Conservation (phyloP, 2,113 vertebrate genomes). For the Xiphorhynchus elegans region DNA sequence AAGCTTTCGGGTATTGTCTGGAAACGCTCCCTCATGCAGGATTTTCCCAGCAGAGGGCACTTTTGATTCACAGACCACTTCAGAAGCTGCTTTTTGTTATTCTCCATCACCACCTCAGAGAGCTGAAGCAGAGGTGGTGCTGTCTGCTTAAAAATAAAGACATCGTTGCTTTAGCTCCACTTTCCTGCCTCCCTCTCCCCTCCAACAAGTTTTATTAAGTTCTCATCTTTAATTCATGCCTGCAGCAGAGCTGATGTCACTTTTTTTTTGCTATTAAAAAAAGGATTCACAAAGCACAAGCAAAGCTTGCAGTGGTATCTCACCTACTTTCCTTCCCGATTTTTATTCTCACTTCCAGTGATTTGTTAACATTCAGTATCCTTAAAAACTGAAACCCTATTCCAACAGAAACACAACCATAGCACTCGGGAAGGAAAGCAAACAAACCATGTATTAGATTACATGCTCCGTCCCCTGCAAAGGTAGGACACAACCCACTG, state of each 20-base stretch:
- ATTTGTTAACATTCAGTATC: conserved; percentile 39
- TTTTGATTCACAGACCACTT: conserved; percentile 53
- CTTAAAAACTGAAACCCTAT: neutral
- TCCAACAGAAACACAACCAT: neutral
- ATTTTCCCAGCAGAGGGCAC: conserved; percentile 72
- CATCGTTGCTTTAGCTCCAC: conserved; percentile 8
- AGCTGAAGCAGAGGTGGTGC: conserved; percentile 72
- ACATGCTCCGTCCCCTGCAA: neutral
- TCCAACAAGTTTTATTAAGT: conserved; percentile 73
- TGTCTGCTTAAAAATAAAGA: conserved; percentile 75
- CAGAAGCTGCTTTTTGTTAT: neutral
- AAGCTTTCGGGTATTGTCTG: neutral
- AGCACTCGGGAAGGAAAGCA: neutral
- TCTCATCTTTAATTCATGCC: conserved; percentile 76
- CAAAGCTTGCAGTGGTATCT: conserved; percentile 30
- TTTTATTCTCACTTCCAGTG: conserved; percentile 49
- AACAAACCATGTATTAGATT: conserved; percentile 28
- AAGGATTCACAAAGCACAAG: conserved; percentile 23
- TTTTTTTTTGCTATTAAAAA: conserved; percentile 51
- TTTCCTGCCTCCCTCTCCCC: conserved; percentile 22
- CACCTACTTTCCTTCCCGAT: conserved; percentile 17
- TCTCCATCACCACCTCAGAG: neutral
- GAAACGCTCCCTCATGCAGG: neutral
- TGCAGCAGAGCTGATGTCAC: conserved; percentile 68
- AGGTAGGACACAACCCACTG: neutral